phyloP scores from a whole-genome alignment of 2,113 vertebrate genomes.

The Delphinus delphis region DNA sequence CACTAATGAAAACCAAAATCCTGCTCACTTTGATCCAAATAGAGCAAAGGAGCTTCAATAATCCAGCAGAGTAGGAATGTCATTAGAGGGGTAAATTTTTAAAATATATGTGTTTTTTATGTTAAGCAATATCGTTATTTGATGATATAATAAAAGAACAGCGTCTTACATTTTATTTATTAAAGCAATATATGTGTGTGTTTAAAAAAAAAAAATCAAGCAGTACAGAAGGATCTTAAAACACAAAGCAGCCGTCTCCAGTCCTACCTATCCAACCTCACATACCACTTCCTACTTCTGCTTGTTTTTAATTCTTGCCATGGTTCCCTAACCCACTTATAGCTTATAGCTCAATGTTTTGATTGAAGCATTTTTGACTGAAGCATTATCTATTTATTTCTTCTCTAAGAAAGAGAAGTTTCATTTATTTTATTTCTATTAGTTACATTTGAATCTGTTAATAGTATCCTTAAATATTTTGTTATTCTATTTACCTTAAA shows the following conservation, averaged over 20 bases:
- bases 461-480: not conserved
- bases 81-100: not conserved
- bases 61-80: not conserved
- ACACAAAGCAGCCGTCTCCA: not conserved
- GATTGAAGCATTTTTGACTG: not conserved
- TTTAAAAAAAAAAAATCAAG: not conserved
- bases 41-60: not conserved
- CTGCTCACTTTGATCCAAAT: not conserved
- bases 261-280: not conserved
- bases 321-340: conserved; percentile 7
- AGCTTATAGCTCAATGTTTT: not conserved
- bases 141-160: not conserved
- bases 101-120: not conserved
- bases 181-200: not conserved
- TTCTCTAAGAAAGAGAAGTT: not conserved
- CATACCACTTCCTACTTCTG: conserved; percentile 51
- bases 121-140: not conserved
- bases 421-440: not conserved
- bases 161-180: not conserved
- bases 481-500: not conserved
- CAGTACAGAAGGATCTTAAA: conserved; percentile 4
- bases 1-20: not conserved
- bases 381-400: not conserved
- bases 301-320: conserved; percentile 48
- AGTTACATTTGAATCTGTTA: not conserved